phyloP scores from a whole-genome alignment of 1,140 invertebrate genomes.

The Heliconius nattereri region DNA sequence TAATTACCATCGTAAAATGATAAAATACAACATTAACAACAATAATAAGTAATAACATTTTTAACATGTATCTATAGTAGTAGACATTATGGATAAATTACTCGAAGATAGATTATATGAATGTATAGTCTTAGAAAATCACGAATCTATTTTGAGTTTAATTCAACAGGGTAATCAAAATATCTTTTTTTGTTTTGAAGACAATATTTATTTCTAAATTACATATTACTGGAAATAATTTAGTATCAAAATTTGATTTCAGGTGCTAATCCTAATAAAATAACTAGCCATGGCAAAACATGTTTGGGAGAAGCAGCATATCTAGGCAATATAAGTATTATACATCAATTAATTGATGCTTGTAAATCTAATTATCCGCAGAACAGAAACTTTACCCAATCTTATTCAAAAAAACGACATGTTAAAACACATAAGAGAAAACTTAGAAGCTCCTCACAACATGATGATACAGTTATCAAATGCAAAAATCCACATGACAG shows the following conservation, averaged over 20 bases:
- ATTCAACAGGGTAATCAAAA: conserved; percentile 54
- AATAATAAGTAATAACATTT: neutral
- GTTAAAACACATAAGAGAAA: conserved; percentile 67
- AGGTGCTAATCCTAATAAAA: conserved; percentile 75
- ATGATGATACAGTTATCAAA: conserved; percentile 60
- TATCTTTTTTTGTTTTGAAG: neutral
- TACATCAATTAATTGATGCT: conserved; percentile 60
- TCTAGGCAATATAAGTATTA: conserved; percentile 57
- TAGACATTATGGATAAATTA: neutral
- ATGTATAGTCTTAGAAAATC: conserved; percentile 55
- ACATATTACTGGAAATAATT: neutral
- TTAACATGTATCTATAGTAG: neutral
- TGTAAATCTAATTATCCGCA: conserved; percentile 39
- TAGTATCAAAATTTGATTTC: neutral
- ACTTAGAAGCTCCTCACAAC: conserved; percentile 44
- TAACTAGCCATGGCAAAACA: conserved; percentile 65
- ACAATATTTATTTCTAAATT: neutral
- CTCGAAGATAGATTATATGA: conserved; percentile 26
- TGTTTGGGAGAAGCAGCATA: conserved; percentile 68
- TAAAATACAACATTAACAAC: neutral
- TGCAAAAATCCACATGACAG: conserved; percentile 64
- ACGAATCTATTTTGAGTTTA: conserved; percentile 48
- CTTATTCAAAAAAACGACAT: conserved; percentile 49
- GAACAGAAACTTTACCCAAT: conserved; percentile 34
- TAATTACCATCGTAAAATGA: neutral